A percentile compares a stretch with the other conserved stretches of the same genome.
Conservation (phyloP, 2,797 vertebrate species). For the Oreochromis mossambicus region DNA sequence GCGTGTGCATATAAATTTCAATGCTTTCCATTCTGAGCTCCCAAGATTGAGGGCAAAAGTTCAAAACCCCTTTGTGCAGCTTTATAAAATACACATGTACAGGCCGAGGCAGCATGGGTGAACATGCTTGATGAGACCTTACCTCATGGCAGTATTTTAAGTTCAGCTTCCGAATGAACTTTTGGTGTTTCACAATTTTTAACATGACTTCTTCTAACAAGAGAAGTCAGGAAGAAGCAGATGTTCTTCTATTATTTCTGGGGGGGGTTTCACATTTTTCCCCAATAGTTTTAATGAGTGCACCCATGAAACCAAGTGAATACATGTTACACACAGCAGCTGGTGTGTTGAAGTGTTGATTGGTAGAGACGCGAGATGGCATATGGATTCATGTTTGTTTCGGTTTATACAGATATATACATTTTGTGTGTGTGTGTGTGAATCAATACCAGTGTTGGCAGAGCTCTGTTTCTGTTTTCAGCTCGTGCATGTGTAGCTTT, state of each 20-base stretch:
- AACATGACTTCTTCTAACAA: not conserved
- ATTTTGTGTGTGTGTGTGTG: not conserved
- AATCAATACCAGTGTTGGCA: not conserved
- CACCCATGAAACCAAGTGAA: not conserved
- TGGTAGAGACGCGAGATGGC: not conserved
- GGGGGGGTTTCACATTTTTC: not conserved
- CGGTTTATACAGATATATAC: not conserved
- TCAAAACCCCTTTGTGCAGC: not conserved
- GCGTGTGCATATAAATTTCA: not conserved
- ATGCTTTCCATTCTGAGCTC: not conserved
- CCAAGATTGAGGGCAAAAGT: not conserved
- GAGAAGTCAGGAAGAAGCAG: not conserved
- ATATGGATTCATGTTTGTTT: not conserved
- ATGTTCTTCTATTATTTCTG: not conserved
- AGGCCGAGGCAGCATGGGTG: not conserved
- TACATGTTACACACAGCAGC: not conserved
- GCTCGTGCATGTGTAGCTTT: not conserved
- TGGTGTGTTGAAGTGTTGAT: not conserved
- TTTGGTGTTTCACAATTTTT: not conserved
- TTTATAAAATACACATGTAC: not conserved
- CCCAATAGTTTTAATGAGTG: not conserved
- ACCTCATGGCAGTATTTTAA: not conserved
- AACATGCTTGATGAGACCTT: not conserved
- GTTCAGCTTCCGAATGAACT: not conserved
- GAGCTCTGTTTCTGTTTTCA: not conserved